Conservation (phyloP, 2,113 vertebrate species). For the Paramisgurnus dabryanus region DNA sequence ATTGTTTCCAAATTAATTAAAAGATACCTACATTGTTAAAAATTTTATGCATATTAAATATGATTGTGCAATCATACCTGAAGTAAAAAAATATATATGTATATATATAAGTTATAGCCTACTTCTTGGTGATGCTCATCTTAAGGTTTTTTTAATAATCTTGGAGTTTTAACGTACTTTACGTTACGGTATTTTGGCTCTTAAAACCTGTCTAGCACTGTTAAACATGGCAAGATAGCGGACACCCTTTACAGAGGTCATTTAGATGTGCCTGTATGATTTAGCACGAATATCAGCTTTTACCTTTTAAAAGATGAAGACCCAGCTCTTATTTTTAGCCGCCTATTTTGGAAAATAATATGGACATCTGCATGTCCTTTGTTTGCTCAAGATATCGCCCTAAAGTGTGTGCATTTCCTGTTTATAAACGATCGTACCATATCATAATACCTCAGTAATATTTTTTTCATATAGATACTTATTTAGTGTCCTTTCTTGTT, state of each 20-base stretch:
- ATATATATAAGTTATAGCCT: no score
- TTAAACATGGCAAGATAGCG: background rate
- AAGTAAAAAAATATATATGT: no score
- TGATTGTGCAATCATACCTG: no score
- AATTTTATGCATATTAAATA: no score
- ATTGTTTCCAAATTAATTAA: no score
- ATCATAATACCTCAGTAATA: constrained; percentile 56
- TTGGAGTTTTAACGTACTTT: no score
- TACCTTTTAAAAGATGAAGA: constrained; percentile 51
- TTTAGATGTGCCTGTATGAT: background rate
- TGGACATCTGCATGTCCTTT: constrained; percentile 40
- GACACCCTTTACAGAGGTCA: background rate
- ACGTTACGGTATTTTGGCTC: no score
- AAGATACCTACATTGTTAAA: no score
- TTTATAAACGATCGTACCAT: constrained; percentile 59
- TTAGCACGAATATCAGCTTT: background rate
- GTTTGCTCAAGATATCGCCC: constrained; percentile 43
- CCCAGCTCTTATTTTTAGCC: constrained; percentile 49
- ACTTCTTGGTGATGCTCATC: background rate
- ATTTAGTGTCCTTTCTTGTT: constrained; percentile 64
- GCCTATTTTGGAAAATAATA: constrained; percentile 37
- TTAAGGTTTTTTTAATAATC: background rate
- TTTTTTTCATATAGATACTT: constrained; percentile 55
- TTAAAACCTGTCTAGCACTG: background rate
- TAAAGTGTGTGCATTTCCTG: constrained; percentile 49